phyloP scores from a whole-genome alignment of 2,113 vertebrate species.

The Perca schrenkii region DNA sequence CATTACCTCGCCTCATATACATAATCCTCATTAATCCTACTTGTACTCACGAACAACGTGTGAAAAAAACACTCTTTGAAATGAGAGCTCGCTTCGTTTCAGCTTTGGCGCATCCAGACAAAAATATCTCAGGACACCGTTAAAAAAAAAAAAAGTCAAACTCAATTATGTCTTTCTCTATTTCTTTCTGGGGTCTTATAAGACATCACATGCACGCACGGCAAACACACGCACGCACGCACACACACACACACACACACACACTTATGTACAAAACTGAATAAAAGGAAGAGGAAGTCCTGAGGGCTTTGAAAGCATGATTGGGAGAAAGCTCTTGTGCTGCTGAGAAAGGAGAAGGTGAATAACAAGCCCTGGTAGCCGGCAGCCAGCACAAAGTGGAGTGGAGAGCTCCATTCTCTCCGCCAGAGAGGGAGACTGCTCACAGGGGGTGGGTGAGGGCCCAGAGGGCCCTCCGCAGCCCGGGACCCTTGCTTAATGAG shows the following conservation, averaged over 20 bases:
- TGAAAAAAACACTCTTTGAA: slow-evolving; percentile 73
- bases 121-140: slow-evolving; percentile 77
- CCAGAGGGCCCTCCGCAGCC: slow-evolving; percentile 75
- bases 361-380: slow-evolving; percentile 75
- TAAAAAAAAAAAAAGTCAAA: slow-evolving; percentile 78
- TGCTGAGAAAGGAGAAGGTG: slow-evolving; percentile 79
- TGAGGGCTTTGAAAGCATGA: slow-evolving; percentile 80
- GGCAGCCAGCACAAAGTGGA: slow-evolving; percentile 79
- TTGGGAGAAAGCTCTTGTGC: slow-evolving; percentile 81
- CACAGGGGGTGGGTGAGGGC: slow-evolving; percentile 61
- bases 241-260: slow-evolving; percentile 51
- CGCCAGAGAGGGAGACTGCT: slow-evolving; percentile 70
- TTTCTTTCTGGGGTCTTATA: slow-evolving; percentile 46
- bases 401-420: slow-evolving; percentile 81
- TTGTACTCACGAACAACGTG: slow-evolving; percentile 68
- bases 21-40: slow-evolving; percentile 78
- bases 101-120: slow-evolving; percentile 61
- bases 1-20: slow-evolving; percentile 75
- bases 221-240: slow-evolving; percentile 27
- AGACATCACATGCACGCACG: slow-evolving; percentile 38
- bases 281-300: slow-evolving; percentile 83
- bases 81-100: slow-evolving; percentile 61
- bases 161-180: slow-evolving; percentile 75
- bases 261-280: slow-evolving; percentile 61
- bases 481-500: slow-evolving; percentile 86